phyloP scores from a whole-genome alignment of 2,888 invertebrate species.

The Cotesia congregata region DNA sequence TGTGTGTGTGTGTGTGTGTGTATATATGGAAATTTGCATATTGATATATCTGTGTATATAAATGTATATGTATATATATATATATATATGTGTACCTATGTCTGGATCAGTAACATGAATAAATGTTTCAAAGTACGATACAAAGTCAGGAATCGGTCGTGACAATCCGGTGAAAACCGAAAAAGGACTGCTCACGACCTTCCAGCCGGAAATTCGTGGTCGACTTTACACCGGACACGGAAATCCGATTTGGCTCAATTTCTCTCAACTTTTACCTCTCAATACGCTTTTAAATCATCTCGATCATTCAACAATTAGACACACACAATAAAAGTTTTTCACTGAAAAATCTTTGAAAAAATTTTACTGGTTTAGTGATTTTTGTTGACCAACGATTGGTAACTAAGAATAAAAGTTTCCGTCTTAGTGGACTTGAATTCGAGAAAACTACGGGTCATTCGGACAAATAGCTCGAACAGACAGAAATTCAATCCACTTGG shows the following conservation, averaged over 20 bases:
- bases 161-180: slow-evolving; percentile 33
- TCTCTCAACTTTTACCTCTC: slow-evolving; percentile 39
- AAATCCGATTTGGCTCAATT: slow-evolving; percentile 55
- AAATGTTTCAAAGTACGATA: slow-evolving; percentile 35
- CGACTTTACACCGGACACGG: slow-evolving; percentile 49
- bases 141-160: slow-evolving; percentile 26
- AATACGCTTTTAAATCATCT: slow-evolving; percentile 9
- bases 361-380: neutral
- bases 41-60: neutral
- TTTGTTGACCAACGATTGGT: neutral
- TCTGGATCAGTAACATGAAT: slow-evolving; percentile 10
- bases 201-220: slow-evolving; percentile 51
- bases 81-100: neutral
- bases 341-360: neutral
- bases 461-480: neutral
- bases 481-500: slow-evolving; percentile 19
- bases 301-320: neutral
- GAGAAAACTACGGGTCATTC: neutral
- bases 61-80: neutral
- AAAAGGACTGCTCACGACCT: slow-evolving; percentile 33
- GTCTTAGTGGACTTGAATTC: neutral
- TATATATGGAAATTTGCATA: neutral
- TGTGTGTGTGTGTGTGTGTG: neutral
- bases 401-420: neutral
- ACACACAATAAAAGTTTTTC: neutral